phyloP scores from a whole-genome alignment of 2,888 invertebrate genomes.

The Mimumesa dahlbomi region DNA sequence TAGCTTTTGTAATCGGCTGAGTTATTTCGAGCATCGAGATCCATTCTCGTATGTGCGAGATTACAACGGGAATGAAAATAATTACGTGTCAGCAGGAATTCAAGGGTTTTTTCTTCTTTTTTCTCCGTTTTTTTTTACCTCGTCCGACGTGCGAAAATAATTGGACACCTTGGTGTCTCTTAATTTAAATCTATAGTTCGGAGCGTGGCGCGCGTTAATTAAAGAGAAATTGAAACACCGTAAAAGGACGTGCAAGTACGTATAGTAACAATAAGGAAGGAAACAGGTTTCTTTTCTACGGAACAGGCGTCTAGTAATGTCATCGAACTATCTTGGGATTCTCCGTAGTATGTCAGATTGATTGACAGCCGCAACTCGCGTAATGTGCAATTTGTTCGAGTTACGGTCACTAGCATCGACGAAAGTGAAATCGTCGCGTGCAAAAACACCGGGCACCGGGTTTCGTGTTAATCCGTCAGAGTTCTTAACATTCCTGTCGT shows the following conservation, averaged over 20 bases:
- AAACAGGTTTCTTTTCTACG: conserved; percentile 14
- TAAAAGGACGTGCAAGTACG: background rate
- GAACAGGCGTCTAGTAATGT: background rate
- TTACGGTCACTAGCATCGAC: conserved; percentile 56
- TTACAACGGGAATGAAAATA: too few relatives aligned
- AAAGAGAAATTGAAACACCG: too few relatives aligned
- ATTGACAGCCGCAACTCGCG: conserved; percentile 51
- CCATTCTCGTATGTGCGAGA: background rate
- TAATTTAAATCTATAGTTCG: too few relatives aligned
- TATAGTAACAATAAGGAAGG: background rate
- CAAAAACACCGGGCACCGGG: conserved; percentile 55
- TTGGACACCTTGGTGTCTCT: too few relatives aligned
- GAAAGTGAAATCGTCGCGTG: conserved; percentile 64
- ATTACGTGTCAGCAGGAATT: too few relatives aligned
- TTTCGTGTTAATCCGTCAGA: conserved; percentile 41
- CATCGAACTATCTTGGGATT: conserved; percentile 16
- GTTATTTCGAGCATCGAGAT: background rate
- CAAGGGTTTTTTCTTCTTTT: too few relatives aligned
- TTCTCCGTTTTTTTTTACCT: too few relatives aligned
- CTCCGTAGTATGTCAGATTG: conserved; percentile 33
- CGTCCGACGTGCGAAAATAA: too few relatives aligned
- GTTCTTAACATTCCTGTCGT: conserved; percentile 24
- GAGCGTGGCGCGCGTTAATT: background rate
- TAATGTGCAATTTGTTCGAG: conserved; percentile 64
- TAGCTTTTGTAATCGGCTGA: background rate